phyloP scores from a whole-genome alignment of 2,888 invertebrate species.

The Eupithecia abbreviata region DNA sequence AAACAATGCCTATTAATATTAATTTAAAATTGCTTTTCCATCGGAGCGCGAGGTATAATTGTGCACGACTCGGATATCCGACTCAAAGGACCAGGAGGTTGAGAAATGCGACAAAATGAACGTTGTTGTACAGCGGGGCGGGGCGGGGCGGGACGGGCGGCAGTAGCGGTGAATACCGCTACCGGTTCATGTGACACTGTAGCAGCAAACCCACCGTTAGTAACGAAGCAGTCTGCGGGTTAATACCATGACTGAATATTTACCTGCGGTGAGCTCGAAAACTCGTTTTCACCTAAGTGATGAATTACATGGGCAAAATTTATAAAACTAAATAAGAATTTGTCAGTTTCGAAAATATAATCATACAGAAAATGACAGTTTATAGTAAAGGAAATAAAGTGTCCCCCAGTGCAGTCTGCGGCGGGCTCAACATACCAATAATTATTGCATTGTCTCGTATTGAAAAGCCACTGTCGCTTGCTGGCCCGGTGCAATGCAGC shows the following conservation, averaged over 20 bases:
- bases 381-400: slow-evolving; percentile 22
- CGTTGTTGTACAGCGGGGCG: slow-evolving; percentile 9
- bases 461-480: slow-evolving; percentile 48
- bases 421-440: slow-evolving; percentile 43
- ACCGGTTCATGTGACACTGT: background rate
- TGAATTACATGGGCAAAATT: background rate
- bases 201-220: background rate
- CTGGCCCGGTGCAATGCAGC: slow-evolving; percentile 43
- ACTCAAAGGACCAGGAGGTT: slow-evolving; percentile 37
- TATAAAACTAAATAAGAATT: background rate
- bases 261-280: background rate
- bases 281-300: background rate
- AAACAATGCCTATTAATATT: slow-evolving; percentile 39
- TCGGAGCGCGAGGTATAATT: slow-evolving; percentile 35
- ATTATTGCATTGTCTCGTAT: slow-evolving; percentile 55
- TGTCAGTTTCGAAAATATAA: background rate
- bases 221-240: background rate
- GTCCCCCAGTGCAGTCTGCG: slow-evolving; percentile 25
- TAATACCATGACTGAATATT: background rate
- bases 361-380: slow-evolving; percentile 1
- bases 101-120: slow-evolving; percentile 29
- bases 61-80: slow-evolving; percentile 34
- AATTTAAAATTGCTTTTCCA: slow-evolving; percentile 37
- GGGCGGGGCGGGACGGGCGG: background rate
- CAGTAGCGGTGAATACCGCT: background rate